phyloP scores from a whole-genome alignment of 1,140 invertebrate species.

The Drosophila novamexicana region DNA sequence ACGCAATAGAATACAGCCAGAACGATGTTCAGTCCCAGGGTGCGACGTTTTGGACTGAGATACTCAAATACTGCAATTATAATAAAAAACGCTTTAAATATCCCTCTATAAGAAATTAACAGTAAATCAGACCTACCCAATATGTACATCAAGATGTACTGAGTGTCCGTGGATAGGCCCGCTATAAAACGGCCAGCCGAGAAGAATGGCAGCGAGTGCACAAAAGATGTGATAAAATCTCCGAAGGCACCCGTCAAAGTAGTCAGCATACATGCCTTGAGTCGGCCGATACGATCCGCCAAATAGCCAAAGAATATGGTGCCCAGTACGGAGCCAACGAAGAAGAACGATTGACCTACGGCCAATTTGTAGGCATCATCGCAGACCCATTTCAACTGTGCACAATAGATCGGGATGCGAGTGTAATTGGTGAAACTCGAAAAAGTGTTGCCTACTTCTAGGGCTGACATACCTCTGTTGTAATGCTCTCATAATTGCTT shows the following conservation, averaged over 20 bases:
- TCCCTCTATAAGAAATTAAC: too few species aligned
- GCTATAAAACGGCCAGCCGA: constrained; percentile 86
- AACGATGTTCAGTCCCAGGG: constrained; percentile 86
- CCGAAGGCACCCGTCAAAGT: constrained; percentile 86
- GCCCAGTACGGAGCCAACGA: constrained; percentile 86
- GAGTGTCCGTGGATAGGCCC: constrained; percentile 86
- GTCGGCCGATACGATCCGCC: constrained; percentile 86
- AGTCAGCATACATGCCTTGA: constrained; percentile 86
- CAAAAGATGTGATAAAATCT: constrained; percentile 85
- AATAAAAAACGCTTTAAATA: neutral
- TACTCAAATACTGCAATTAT: constrained; percentile 86
- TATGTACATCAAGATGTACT: constrained; percentile 88
- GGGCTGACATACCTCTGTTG: constrained; percentile 85
- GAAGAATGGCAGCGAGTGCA: constrained; percentile 84
- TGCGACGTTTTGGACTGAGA: constrained; percentile 86
- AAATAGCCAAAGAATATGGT: constrained; percentile 86
- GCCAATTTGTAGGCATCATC: constrained; percentile 86
- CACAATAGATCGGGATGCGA: constrained; percentile 33
- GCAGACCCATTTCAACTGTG: constrained; percentile 87
- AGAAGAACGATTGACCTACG: constrained; percentile 87
- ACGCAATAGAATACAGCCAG: constrained; percentile 86
- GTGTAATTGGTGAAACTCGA: constrained; percentile 7
- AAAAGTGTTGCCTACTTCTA: constrained; percentile 51
- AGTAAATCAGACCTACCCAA: constrained; percentile 83
- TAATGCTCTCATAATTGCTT: constrained; percentile 85